phyloP scores from a whole-genome alignment of 2,888 invertebrate genomes.

The Conomelus anceps region DNA sequence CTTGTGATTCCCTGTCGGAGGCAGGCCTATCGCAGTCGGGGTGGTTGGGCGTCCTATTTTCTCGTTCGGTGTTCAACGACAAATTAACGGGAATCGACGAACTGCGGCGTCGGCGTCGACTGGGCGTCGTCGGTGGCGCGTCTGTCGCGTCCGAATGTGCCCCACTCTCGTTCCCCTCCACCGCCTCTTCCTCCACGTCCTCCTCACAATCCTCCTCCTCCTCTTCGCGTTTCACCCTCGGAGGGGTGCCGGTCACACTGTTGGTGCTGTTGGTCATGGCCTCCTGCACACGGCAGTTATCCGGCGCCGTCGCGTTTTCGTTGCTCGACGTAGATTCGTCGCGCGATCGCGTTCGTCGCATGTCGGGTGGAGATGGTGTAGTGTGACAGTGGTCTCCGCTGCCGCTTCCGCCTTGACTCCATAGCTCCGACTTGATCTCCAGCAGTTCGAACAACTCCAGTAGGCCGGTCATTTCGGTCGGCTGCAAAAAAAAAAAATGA shows the following conservation, averaged over 20 bases:
- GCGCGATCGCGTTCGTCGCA: conserved; percentile 3
- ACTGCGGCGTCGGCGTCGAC: conserved; percentile 52
- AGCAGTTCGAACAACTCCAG: conserved; percentile 74
- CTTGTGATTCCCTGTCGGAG: conserved; percentile 26
- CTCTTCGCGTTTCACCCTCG: conserved; percentile 20
- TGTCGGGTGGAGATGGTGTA: conserved; percentile 26
- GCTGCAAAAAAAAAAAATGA: conserved; percentile 50
- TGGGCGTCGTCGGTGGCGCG: conserved; percentile 8
- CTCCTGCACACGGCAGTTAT: not conserved
- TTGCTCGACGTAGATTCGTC: conserved; percentile 21
- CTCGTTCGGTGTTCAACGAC: conserved; percentile 45
- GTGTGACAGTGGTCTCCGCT: conserved; percentile 16
- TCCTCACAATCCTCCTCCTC: conserved; percentile 16
- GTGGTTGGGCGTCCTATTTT: conserved; percentile 35
- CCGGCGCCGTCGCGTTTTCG: conserved; percentile 8
- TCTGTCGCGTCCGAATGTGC: conserved; percentile 16
- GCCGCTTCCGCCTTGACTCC: conserved; percentile 23
- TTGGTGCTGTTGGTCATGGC: not conserved
- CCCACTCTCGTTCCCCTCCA: conserved; percentile 15
- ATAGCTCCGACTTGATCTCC: conserved; percentile 72
- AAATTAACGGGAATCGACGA: conserved; percentile 79
- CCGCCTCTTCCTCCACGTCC: not conserved
- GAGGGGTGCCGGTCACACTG: conserved; percentile 1
- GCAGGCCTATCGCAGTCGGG: conserved; percentile 17
- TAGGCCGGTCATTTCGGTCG: conserved; percentile 72